Base-by-base conservation (phyloP, 2,888 invertebrate genomes). In the Crossocerus cetratus region DNA sequence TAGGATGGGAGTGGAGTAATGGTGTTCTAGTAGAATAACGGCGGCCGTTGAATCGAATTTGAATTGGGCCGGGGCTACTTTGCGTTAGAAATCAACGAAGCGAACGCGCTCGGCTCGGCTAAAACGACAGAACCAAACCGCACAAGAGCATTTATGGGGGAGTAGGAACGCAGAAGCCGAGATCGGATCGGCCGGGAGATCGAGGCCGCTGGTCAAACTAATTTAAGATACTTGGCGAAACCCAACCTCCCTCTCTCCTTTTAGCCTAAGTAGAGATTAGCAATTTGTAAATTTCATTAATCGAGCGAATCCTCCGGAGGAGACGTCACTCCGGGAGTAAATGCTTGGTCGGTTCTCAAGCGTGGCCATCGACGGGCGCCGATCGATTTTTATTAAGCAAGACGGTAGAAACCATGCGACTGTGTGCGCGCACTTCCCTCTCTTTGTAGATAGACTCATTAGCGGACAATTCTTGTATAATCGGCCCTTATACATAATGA, bases 401-500 rank as follows among this genome's bases (percentile, higher is more conserved):
- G 54, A 65, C 43, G 65, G 54, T 55, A 49, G 23, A 60, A 67
- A 65, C 49, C 60, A 23, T 21, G 59, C 63, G 67, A 64, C 64
- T 65, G 61, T 18, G n/a, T 23, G 62, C 62, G 49, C 69, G 42
- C 63, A 57, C 57, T 45, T 53, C 49, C 74, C 78, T 74, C 68
- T 83, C 72, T 82, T 82, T 87, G 86, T 87, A 87, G 85, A 87
- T 88, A 87, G 85, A 74, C 70, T 82, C 78, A 74, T 80, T 87
- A 88, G 87, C 81, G 78, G 32, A 32, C 86, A 88, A 87, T 86
- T 87, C 83, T 88, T 86, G 84, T 87, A 86, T 89, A 84, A 88
- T 86, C 84, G 77, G 81, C 82, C 85, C 83, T 44, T 87, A 88
- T 88, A 89, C 82, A 88, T 88, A 32, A 86, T 84, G 85, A 86